Percentiles rank a stretch among this genome's conserved stretches.
Conservation (phyloP, 2,113 vertebrate genomes). For the Lampris megalopsis region DNA sequence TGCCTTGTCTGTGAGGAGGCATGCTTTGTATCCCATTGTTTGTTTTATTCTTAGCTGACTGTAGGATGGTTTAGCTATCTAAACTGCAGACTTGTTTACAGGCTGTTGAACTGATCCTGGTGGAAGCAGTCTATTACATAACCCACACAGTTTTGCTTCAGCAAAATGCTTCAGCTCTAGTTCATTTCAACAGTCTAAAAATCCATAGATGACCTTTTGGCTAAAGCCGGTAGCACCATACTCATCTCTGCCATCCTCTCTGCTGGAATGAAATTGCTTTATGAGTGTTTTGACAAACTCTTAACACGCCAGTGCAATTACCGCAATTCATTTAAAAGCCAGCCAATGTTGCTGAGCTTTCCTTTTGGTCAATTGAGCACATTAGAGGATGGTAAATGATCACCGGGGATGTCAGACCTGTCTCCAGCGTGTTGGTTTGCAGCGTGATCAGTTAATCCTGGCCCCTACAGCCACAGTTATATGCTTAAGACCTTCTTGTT, state of each 20-base stretch:
- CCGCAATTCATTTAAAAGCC: background rate
- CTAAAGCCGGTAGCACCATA: background rate
- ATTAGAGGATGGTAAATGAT: constrained; percentile 5
- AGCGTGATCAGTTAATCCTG: background rate
- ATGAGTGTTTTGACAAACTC: constrained; percentile 20
- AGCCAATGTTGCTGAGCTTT: background rate
- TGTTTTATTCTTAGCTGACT: too few relatives aligned
- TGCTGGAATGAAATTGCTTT: constrained; percentile 16
- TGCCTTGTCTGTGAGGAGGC: too few relatives aligned
- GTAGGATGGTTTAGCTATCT: background rate
- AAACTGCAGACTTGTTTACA: constrained; percentile 20
- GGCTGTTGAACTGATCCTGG: constrained; percentile 10
- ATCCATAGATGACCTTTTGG: constrained; percentile 25
- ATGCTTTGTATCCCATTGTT: too few relatives aligned
- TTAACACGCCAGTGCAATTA: background rate
- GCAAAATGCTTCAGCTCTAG: constrained; percentile 3
- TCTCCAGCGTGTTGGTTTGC: background rate
- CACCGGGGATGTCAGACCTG: background rate
- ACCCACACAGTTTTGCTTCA: constrained; percentile 8
- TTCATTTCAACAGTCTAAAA: constrained; percentile 31
- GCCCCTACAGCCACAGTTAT: constrained; percentile 42
- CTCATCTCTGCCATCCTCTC: background rate
- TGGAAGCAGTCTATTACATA: constrained; percentile 8
- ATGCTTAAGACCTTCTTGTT: constrained; percentile 17
- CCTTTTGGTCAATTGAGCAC: background rate